Percentiles rank a stretch among this genome's conserved stretches.
phyloP scores from a whole-genome alignment of 2,888 invertebrate species.

The Choreutis nemorana region DNA sequence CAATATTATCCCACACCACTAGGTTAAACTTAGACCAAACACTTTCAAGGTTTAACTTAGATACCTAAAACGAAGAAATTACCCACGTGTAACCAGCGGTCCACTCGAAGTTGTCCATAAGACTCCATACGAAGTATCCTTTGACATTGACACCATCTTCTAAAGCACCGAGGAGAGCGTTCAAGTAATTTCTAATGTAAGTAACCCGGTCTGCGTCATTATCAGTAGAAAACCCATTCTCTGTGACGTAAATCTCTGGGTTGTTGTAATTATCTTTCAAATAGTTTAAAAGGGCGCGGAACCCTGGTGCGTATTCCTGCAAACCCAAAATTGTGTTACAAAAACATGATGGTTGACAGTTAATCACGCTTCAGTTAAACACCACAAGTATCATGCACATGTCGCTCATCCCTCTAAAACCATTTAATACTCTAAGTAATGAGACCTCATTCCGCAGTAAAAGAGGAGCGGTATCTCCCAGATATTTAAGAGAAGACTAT shows the following conservation, averaged over 20 bases:
- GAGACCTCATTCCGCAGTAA: too few relatives aligned
- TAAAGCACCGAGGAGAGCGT: conserved; percentile 30
- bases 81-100: conserved; percentile 51
- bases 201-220: conserved; percentile 35
- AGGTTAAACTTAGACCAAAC: too few relatives aligned
- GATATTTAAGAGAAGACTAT: not conserved
- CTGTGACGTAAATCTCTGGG: conserved; percentile 33
- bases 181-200: conserved; percentile 30
- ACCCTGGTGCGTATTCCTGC: conserved; percentile 16
- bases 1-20: too few relatives aligned
- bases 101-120: conserved; percentile 71
- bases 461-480: not conserved
- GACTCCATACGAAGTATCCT: conserved; percentile 63
- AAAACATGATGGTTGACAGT: not conserved
- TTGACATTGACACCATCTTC: conserved; percentile 33
- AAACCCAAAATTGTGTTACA: not conserved
- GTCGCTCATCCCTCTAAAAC: not conserved
- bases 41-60: too few relatives aligned
- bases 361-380: conserved; percentile 3
- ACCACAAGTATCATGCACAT: not conserved
- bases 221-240: conserved; percentile 52
- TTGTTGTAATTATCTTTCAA: conserved; percentile 16
- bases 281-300: conserved; percentile 14
- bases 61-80: too few relatives aligned
- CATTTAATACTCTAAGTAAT: not conserved